Evolutionary conservation across 2,888 invertebrate genomes (phyloP).

Genomic region (Lottia gigantea): DNA sequence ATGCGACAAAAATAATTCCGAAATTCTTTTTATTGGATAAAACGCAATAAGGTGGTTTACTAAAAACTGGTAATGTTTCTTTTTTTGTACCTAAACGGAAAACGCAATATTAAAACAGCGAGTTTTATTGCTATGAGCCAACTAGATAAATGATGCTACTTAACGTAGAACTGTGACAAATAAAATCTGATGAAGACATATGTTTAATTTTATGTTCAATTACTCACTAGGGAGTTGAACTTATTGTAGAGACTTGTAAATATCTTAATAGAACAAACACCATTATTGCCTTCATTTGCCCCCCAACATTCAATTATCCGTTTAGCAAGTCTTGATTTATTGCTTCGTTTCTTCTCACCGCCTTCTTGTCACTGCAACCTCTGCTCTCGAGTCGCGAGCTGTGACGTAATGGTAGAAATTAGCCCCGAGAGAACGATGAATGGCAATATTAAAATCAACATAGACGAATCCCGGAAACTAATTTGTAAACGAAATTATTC

Average conservation of each 20-base stretch:
- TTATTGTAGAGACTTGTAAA: constrained; percentile 7
- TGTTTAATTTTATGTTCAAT: constrained; percentile 4
- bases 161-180: not conserved
- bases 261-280: constrained; percentile 11
- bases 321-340: constrained; percentile 7
- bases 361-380: not conserved
- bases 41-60: not conserved
- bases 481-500: constrained; percentile 11
- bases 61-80: constrained; percentile 5
- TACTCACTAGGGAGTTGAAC: not conserved
- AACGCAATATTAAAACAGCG: constrained; percentile 9
- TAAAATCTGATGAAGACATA: not conserved
- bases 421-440: constrained; percentile 1
- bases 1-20: too few species aligned
- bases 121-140: not conserved
- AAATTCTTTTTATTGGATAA: not conserved
- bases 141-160: not conserved
- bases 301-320: constrained; percentile 8
- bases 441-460: not conserved
- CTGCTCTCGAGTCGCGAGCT: not conserved
- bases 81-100: constrained; percentile 1
- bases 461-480: constrained; percentile 2
- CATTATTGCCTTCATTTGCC: not conserved
- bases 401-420: constrained; percentile 8
- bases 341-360: constrained; percentile 7